These are phyloP conservation scores for Silvanus unidentatus DNA, from an alignment of 2,888 invertebrate genomes.

Conservation along the genomic window DNA sequence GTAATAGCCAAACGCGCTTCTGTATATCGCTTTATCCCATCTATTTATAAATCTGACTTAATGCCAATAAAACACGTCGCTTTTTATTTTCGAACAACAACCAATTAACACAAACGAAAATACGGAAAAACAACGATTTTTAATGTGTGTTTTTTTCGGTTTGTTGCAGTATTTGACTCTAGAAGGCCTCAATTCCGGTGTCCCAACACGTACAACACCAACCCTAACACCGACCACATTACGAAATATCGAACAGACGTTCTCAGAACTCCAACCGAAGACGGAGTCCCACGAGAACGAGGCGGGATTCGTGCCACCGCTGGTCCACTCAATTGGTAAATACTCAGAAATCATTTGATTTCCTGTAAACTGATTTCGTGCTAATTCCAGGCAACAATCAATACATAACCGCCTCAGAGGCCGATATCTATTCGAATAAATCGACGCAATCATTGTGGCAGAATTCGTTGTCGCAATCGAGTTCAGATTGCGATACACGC, in stretches of 20 bases:
- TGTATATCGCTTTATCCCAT: constrained; percentile 18
- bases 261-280: constrained; percentile 77
- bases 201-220: constrained; percentile 88
- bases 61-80: neutral
- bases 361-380: constrained; percentile 6
- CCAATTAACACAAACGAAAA: too few relatives aligned
- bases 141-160: neutral
- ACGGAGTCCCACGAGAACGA: constrained; percentile 72
- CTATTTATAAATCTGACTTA: constrained; percentile 27
- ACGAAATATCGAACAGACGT: constrained; percentile 86
- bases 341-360: too few relatives aligned
- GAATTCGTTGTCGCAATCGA: constrained; percentile 41
- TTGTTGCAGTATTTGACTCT: constrained; percentile 70
- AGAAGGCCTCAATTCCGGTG: constrained; percentile 82
- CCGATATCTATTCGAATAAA: constrained; percentile 38
- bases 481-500: constrained; percentile 40
- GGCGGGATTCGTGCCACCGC: constrained; percentile 89
- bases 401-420: constrained; percentile 44
- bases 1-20: too few relatives aligned
- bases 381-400: constrained; percentile 43
- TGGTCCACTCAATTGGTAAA: constrained; percentile 48
- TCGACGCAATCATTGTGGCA: constrained; percentile 39
- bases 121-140: too few relatives aligned
- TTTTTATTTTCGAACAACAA: constrained; percentile 1
- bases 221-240: constrained; percentile 92